Evolutionary conservation across 1,140 invertebrate species (phyloP).

Genomic region (Bathynomus jamesi): DNA sequence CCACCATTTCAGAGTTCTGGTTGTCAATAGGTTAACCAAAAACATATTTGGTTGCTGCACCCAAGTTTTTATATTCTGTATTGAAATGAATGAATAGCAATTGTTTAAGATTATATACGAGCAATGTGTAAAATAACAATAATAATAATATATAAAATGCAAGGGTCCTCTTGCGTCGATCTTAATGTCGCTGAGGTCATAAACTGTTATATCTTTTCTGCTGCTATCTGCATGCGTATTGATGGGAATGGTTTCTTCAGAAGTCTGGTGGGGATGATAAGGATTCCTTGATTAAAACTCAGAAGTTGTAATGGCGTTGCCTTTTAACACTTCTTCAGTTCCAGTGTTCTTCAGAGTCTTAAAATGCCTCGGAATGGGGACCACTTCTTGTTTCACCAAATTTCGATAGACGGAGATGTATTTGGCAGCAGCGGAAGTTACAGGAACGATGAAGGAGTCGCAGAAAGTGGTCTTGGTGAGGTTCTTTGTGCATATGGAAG

Average conservation of each 20-base stretch:
- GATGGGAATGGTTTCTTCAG: not conserved
- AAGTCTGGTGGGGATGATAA: not conserved
- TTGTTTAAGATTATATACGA: no score
- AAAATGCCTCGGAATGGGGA: conserved; percentile 5
- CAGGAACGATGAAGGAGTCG: conserved; percentile 63
- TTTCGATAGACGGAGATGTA: conserved; percentile 70
- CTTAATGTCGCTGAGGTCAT: not conserved
- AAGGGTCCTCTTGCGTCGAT: no score
- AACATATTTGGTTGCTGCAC: no score
- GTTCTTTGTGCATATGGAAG: conserved; percentile 16
- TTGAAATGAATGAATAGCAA: no score
- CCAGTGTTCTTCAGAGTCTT: not conserved
- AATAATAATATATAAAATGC: no score
- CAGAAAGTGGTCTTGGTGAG: conserved; percentile 56
- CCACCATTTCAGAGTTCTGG: no score
- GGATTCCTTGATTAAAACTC: not conserved
- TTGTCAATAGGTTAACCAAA: no score
- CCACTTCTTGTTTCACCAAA: conserved; percentile 43
- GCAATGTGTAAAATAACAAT: no score
- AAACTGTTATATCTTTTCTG: not conserved
- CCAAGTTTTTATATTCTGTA: no score
- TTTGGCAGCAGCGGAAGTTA: conserved; percentile 64
- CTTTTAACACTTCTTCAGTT: not conserved
- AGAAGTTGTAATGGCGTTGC: not conserved
- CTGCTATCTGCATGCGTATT: not conserved